Base-by-base conservation (phyloP, 2,797 vertebrate species). In the Halcyon smyrnensis region DNA sequence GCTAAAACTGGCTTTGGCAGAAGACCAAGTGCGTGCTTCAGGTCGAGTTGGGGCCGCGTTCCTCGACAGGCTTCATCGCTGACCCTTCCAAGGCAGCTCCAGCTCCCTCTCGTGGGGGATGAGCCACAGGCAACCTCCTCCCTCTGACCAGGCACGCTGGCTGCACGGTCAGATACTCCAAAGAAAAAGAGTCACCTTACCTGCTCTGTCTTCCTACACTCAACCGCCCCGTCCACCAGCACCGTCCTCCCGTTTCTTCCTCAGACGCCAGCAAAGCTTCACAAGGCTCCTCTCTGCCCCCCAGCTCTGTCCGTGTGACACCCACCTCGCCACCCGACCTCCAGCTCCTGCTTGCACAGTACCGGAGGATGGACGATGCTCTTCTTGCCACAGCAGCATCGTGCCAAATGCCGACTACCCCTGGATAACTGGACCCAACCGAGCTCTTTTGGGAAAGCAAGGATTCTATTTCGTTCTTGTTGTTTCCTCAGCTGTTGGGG, bases 21-120 rank as follows among this genome's bases (percentile, higher is more conserved):
- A 13, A 23, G 41, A 46, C 12, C 7, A 6, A 3, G 50, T 5
- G 12, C 45, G 45, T 2, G 10, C 45, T 43, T 9, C 32, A 3
- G 30, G 34, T 7, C 41, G 5, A 13, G 45, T 9, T 53, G 0
- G 2, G 27, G 39, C 30, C 46, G 70, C 2, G 0, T 4, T 2
- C 12, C 32, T 46, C 6, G 57, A 3, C 51, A 15, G 50, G 45
- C 32, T 62, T 73, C 39, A 2, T 17, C 7, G 54, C 43, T 11
- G 46, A 5, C 27, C 8, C 37, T 77, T 91, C 91, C 56, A 45
- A 71, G 96, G 90, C 89, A 94, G 80, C 89, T 96, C 91, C 80
- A 48, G 96, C 96, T 89, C 97, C 97, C 96, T 94, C 97, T 97
- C 50, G 87, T 95, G 97, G 96, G 69, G 2, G 25, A 27, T 34